phyloP scores from a whole-genome alignment of 1,140 invertebrate species.

The Heliconius melpomene region DNA sequence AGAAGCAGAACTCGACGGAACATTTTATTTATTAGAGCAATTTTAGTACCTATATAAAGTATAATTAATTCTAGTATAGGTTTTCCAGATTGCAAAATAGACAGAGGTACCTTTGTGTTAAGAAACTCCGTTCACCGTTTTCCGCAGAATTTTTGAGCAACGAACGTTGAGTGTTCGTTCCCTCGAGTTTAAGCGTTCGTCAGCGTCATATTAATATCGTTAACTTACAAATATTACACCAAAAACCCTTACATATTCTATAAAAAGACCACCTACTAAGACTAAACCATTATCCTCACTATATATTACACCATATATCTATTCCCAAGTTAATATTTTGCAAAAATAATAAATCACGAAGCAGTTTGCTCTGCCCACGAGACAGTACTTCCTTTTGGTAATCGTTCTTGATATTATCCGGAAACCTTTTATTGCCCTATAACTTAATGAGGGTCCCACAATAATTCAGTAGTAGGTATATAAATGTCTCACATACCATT shows the following conservation, averaged over 20 bases:
- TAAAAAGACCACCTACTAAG: not conserved
- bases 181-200: too few species aligned
- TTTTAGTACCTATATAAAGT: too few species aligned
- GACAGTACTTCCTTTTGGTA: constrained; percentile 37
- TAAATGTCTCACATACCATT: constrained; percentile 42
- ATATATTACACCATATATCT: not conserved
- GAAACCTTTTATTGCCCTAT: constrained; percentile 42
- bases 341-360: constrained; percentile 28
- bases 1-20: too few species aligned
- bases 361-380: constrained; percentile 24
- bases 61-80: too few species aligned
- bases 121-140: too few species aligned
- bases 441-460: constrained; percentile 39
- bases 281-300: not conserved
- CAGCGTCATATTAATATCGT: too few species aligned
- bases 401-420: constrained; percentile 39
- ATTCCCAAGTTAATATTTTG: constrained; percentile 7
- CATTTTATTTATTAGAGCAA: too few species aligned
- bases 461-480: constrained; percentile 33
- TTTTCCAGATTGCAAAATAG: too few species aligned
- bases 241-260: not conserved
- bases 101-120: too few species aligned
- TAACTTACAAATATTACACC: too few species aligned
- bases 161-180: too few species aligned
- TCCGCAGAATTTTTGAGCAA: too few species aligned